Evolutionary conservation across 2,888 invertebrate genomes (phyloP).

Genomic region (Lepeophtheirus nordmannii): DNA sequence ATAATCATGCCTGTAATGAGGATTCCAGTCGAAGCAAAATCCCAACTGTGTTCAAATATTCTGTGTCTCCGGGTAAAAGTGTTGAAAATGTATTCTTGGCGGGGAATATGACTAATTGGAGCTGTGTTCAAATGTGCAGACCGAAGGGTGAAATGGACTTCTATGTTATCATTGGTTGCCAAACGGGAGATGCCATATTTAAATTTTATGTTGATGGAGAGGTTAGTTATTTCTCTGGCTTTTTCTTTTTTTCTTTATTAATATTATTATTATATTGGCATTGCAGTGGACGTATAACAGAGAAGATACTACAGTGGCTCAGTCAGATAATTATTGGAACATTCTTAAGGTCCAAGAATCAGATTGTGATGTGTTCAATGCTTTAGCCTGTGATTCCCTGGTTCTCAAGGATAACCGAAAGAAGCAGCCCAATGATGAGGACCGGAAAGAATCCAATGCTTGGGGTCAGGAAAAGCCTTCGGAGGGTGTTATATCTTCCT

Average conservation of each 20-base stretch:
- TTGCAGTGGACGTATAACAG: not conserved
- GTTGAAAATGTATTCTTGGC: not conserved
- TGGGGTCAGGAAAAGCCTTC: conserved; percentile 19
- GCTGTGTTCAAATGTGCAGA: not conserved
- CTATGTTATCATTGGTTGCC: conserved; percentile 11
- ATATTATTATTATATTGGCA: not conserved
- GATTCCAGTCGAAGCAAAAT: not conserved
- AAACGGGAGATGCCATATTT: conserved; percentile 1
- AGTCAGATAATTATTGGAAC: conserved; percentile 57
- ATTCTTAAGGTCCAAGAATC: conserved; percentile 75
- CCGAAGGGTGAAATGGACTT: conserved; percentile 4
- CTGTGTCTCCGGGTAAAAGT: not conserved
- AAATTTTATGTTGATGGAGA: conserved; percentile 14
- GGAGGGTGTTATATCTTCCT: not conserved
- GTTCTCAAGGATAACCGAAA: conserved; percentile 9
- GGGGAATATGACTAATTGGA: conserved; percentile 19
- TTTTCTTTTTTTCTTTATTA: not conserved
- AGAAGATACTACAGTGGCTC: not conserved
- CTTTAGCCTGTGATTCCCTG: conserved; percentile 73
- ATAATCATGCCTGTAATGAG: not conserved
- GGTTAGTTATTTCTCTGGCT: not conserved
- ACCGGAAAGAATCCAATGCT: not conserved
- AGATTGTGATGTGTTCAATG: conserved; percentile 95
- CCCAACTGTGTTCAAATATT: conserved; percentile 17
- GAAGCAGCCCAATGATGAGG: not conserved